Percentiles rank a stretch among this genome's conserved stretches.
Evolutionary conservation across 2,797 vertebrate genomes (phyloP).

Genomic region (Megaceryle alcyon): DNA sequence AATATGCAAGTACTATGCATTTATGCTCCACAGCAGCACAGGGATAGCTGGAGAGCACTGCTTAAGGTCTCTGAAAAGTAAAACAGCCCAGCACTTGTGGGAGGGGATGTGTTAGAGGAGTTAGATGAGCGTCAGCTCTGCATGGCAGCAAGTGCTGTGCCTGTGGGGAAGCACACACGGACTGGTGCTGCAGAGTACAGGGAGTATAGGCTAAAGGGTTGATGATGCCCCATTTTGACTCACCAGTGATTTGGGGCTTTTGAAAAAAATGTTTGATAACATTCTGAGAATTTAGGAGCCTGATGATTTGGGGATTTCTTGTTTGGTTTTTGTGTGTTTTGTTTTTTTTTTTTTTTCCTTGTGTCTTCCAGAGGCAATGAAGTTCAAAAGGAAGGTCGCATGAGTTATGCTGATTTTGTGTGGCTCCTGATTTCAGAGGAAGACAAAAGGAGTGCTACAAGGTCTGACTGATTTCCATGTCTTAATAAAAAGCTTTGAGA

Average conservation of each 20-base stretch:
- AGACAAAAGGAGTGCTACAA: constrained; percentile 96
- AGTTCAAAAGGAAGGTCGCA: constrained; percentile 92
- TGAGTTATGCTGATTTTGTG: constrained; percentile 99
- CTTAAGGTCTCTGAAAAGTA: not conserved
- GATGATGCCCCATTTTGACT: not conserved
- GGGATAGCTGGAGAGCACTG: not conserved
- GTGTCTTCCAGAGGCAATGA: constrained; percentile 88
- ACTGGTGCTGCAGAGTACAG: not conserved
- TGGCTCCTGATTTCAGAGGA: constrained; percentile 99
- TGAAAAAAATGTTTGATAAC: not conserved
- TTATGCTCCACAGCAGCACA: not conserved
- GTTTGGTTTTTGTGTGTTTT: not conserved
- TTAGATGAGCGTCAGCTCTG: not conserved
- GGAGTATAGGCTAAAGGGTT: not conserved
- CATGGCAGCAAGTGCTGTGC: not conserved
- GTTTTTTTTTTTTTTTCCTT: not conserved
- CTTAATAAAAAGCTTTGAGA: not conserved
- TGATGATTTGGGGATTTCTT: not conserved
- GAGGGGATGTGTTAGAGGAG: not conserved
- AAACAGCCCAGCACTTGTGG: not conserved
- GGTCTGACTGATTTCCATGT: constrained; percentile 78
- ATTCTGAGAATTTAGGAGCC: not conserved
- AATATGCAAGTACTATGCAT: not conserved
- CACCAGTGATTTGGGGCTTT: not conserved
- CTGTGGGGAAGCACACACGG: not conserved